A percentile compares a stretch with the other conserved stretches of the same genome.
Conservation (phyloP, 1,140 invertebrate species). For the Nephila pilipes region DNA sequence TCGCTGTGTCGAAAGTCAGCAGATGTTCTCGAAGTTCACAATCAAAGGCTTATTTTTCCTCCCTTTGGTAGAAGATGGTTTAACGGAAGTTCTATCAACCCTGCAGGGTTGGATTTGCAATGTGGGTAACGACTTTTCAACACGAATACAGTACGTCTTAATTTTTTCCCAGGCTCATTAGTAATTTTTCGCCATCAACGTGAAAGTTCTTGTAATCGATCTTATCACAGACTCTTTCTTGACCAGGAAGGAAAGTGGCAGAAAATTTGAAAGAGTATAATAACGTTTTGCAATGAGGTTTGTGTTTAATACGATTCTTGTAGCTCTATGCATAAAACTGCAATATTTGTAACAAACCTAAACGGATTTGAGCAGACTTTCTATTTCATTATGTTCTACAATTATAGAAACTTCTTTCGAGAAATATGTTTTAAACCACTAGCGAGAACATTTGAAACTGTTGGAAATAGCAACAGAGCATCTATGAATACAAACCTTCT, state of each 20-base stretch:
- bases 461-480: too few species aligned
- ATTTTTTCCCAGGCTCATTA: background rate
- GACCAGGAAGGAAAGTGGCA: background rate
- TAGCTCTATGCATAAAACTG: too few species aligned
- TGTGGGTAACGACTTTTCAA: background rate
- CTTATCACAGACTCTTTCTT: background rate
- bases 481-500: too few species aligned
- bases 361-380: too few species aligned
- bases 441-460: too few species aligned
- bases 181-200: background rate
- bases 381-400: too few species aligned
- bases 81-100: background rate
- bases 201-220: background rate
- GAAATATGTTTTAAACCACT: too few species aligned
- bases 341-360: too few species aligned
- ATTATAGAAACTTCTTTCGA: too few species aligned
- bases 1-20: conserved; percentile 37
- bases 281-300: background rate
- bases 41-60: background rate
- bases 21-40: conserved; percentile 33
- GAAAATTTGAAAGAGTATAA: background rate
- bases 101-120: background rate
- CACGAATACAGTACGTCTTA: background rate
- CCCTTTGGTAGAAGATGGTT: background rate
- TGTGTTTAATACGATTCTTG: too few species aligned